Evolutionary conservation across 2,797 vertebrate species (phyloP).

Genomic region (Muscicapa comitata): DNA sequence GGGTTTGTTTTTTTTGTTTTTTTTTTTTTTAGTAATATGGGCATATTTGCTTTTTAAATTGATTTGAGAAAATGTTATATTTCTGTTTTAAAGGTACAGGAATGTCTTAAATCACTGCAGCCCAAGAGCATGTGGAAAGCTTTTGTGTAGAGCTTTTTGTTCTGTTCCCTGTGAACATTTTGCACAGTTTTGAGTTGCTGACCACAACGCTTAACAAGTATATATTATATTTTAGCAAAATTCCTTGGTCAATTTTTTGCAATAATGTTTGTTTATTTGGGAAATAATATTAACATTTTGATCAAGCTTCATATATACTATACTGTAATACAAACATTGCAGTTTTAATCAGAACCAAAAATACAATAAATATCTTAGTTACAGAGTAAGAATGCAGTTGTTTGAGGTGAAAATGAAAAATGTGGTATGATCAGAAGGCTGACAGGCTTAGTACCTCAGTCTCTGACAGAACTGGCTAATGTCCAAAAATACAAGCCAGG

Average conservation of each 20-base stretch:
- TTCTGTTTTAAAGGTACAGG: not conserved
- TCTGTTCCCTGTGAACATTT: not conserved
- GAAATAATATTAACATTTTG: not conserved
- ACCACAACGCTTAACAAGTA: not conserved
- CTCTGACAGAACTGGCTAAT: not conserved
- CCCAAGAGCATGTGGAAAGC: not conserved
- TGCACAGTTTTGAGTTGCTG: not conserved
- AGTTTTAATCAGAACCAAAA: not conserved
- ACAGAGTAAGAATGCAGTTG: not conserved
- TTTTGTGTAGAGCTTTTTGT: not conserved
- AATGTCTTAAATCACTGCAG: not conserved
- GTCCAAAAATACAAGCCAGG: not conserved
- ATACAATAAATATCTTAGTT: not conserved
- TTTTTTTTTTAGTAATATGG: rapidly evolving
- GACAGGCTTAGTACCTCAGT: not conserved
- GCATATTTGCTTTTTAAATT: not conserved
- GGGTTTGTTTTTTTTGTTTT: not conserved
- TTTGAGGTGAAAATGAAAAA: not conserved
- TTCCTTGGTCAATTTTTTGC: not conserved
- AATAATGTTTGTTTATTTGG: not conserved
- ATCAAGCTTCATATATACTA: not conserved
- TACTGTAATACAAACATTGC: not conserved
- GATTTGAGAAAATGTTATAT: rapidly evolving
- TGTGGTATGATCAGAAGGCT: not conserved
- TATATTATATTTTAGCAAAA: not conserved